Percentiles rank a stretch among this genome's conserved stretches.
Conservation (phyloP, 2,797 vertebrate species). For the Melanotaenia maccullochi region DNA sequence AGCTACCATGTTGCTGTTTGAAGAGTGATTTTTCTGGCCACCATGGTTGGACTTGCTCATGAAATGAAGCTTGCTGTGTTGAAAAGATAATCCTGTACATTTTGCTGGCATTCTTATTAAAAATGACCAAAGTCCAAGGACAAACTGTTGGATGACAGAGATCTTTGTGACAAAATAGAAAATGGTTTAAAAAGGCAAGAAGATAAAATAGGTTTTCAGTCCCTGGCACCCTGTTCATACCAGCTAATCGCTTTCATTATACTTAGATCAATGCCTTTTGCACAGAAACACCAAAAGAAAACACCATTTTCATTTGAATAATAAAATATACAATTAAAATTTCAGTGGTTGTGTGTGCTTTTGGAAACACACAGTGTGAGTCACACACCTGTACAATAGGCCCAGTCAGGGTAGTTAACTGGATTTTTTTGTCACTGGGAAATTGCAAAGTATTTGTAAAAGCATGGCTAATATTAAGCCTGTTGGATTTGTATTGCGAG, state of each 20-base stretch:
- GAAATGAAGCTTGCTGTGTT: slow-evolving; percentile 54
- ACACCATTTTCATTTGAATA: slow-evolving; percentile 39
- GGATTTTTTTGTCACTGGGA: slow-evolving; percentile 46
- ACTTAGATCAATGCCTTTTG: slow-evolving; percentile 48
- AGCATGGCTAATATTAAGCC: slow-evolving; percentile 13
- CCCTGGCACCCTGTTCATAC: slow-evolving; percentile 22
- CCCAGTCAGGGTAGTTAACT: slow-evolving; percentile 37
- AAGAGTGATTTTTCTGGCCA: slow-evolving; percentile 62
- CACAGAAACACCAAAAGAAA: slow-evolving; percentile 41
- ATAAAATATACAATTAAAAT: slow-evolving; percentile 32
- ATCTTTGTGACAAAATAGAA: slow-evolving; percentile 40
- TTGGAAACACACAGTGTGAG: slow-evolving; percentile 28
- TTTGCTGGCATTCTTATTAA: slow-evolving; percentile 55
- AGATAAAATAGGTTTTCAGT: slow-evolving; percentile 50
- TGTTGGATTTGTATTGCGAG: slow-evolving; percentile 18
- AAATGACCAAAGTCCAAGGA: slow-evolving; percentile 52
- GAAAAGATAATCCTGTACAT: slow-evolving; percentile 65
- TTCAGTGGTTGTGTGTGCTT: slow-evolving; percentile 26
- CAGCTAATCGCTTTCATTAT: slow-evolving; percentile 54
- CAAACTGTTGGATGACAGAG: slow-evolving; percentile 35
- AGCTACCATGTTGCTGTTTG: slow-evolving; percentile 67
- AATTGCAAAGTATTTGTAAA: slow-evolving; percentile 49
- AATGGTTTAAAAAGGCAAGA: slow-evolving; percentile 24
- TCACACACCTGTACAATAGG: slow-evolving; percentile 46
- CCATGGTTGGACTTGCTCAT: slow-evolving; percentile 53